phyloP scores from a whole-genome alignment of 1,140 invertebrate genomes.

The Dolichoris vasculosae region DNA sequence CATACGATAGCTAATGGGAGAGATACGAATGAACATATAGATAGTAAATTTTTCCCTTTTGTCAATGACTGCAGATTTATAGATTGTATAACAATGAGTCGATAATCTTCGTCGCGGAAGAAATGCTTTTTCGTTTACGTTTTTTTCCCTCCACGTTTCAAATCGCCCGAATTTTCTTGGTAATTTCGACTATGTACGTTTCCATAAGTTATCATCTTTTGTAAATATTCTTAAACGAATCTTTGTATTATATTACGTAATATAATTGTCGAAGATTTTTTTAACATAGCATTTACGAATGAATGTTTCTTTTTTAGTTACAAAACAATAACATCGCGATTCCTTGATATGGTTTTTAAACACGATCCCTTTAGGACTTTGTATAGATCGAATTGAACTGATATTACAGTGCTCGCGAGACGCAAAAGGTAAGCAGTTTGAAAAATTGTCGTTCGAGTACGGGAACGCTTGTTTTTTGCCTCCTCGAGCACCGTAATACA shows the following conservation, averaged over 20 bases:
- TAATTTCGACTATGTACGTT: background rate
- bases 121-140: slow-evolving; percentile 5
- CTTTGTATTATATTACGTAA: slow-evolving; percentile 33
- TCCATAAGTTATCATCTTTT: background rate
- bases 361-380: slow-evolving; percentile 20
- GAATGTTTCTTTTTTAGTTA: slow-evolving; percentile 27
- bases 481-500: slow-evolving; percentile 6
- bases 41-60: slow-evolving; percentile 37
- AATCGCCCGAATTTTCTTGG: background rate
- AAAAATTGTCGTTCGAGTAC: background rate
- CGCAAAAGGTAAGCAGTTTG: background rate
- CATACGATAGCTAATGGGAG: slow-evolving; percentile 15
- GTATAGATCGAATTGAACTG: slow-evolving; percentile 23
- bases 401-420: slow-evolving; percentile 10
- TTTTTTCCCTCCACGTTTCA: background rate
- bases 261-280: slow-evolving; percentile 28
- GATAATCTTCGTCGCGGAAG: background rate
- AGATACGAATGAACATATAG: slow-evolving; percentile 31
- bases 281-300: slow-evolving; percentile 1
- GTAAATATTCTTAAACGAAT: slow-evolving; percentile 40
- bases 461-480: background rate
- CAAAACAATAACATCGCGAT: background rate
- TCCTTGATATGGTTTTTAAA: slow-evolving; percentile 3
- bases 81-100: background rate
- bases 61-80: background rate